These are phyloP conservation scores for Myrmecophaga tridactyla DNA, from an alignment of 2,113 vertebrate species.

Conservation along the genomic window DNA sequence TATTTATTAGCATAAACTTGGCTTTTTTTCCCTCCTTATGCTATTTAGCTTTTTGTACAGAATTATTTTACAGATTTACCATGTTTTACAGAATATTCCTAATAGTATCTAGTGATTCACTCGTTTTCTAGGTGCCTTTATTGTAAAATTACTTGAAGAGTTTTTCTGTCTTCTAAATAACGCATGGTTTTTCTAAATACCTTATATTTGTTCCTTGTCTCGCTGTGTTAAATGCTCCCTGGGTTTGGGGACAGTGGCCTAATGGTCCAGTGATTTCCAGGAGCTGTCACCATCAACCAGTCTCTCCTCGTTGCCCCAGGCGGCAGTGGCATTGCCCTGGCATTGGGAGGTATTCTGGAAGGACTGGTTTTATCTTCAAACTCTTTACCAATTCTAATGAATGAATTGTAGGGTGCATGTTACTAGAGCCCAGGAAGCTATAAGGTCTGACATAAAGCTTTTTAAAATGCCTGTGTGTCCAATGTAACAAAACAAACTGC, in stretches of 20 bases:
- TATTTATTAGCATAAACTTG: not conserved
- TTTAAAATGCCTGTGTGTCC: not conserved
- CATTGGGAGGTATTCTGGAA: not conserved
- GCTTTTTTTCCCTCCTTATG: not conserved
- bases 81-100: not conserved
- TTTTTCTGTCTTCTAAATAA: conserved; percentile 23
- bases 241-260: not conserved
- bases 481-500: not conserved
- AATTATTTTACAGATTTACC: conserved; percentile 23
- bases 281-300: not conserved
- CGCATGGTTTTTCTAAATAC: conserved; percentile 37
- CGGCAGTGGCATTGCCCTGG: not conserved
- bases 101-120: not conserved
- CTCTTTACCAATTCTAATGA: too few relatives aligned
- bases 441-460: too few relatives aligned
- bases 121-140: conserved; percentile 40
- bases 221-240: not conserved
- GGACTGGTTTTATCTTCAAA: not conserved
- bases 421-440: too few relatives aligned
- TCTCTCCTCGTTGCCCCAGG: not conserved
- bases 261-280: not conserved
- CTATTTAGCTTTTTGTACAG: not conserved
- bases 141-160: conserved; percentile 2
- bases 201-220: not conserved
- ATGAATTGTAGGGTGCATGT: too few relatives aligned